phyloP scores from a whole-genome alignment of 2,888 invertebrate species.

The Pristionchus fissidentatus region DNA sequence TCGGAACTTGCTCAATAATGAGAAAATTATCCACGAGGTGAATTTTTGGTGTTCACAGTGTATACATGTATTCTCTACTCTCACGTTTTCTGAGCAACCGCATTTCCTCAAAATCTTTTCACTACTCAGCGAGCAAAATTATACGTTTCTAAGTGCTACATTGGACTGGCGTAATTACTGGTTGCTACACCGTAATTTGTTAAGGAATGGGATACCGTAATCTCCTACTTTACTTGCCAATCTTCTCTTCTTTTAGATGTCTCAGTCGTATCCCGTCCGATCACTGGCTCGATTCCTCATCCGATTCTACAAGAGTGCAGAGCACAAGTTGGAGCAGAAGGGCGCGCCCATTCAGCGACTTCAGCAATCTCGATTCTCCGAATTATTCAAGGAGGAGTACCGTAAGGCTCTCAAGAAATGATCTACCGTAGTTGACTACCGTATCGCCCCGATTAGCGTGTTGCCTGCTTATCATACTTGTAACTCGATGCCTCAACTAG shows the following conservation, averaged over 20 bases:
- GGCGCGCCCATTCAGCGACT: background rate
- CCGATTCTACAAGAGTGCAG: constrained; percentile 57
- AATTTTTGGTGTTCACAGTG: background rate
- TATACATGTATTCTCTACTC: too few relatives aligned
- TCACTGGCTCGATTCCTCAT: constrained; percentile 60
- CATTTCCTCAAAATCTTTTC: too few relatives aligned
- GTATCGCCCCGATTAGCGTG: background rate
- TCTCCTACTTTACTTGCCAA: background rate
- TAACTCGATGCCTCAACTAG: background rate
- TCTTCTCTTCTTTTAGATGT: constrained; percentile 50
- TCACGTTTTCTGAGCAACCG: too few relatives aligned
- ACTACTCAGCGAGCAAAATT: too few relatives aligned
- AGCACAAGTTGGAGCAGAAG: constrained; percentile 54
- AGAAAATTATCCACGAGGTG: constrained; percentile 59
- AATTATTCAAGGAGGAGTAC: constrained; percentile 61
- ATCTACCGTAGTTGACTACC: constrained; percentile 23
- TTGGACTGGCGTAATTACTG: too few relatives aligned
- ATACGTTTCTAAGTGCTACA: background rate
- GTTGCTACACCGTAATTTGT: too few relatives aligned
- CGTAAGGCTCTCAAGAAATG: constrained; percentile 60
- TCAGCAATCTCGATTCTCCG: constrained; percentile 48
- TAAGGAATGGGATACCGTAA: too few relatives aligned
- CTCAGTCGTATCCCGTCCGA: constrained; percentile 60
- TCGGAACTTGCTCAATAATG: constrained; percentile 59
- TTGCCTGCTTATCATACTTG: background rate